Evolutionary conservation across 2,888 invertebrate genomes (phyloP), one percentile per base, ranked within the genome.

Genomic region (Ornithoptera priamus): DNA sequence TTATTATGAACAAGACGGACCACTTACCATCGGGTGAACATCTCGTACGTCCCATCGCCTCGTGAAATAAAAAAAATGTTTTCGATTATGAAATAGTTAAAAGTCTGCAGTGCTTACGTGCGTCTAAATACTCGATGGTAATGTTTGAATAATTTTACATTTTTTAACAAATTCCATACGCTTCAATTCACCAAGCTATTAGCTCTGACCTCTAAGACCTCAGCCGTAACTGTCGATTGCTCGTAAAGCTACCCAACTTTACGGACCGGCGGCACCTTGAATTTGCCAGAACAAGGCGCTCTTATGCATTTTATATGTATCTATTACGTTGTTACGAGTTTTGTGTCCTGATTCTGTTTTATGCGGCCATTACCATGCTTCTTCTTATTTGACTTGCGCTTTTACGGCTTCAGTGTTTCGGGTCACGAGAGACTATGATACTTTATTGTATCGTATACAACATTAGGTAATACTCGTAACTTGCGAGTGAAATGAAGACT

Each of bases 241-340:
- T 60, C 67, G 59, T 67, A 67, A 64, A 67, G 60, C 60, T 61
- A 57, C 46, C 64, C 46, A 60, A 70, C 60, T 67, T 63, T 70
- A 67, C 53, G 18, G 58, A 42, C 63, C 70, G 18, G 18, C 62
- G 57, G 46, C 46, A 46, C 56, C 64, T 60, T 30, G 59, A 64
- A 62, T 60, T 70, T 67, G 24, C 36, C 50, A 24, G 50, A 67
- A 63, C 67, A 50, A 50, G 63, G 53, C 62, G 46, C 24, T 53
- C 59, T 63, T 62, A 57, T 65, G 57, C 67, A 71, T 65, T 64
- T 65, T 62, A 46, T 68, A 64, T 64, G 59, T 42, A 20, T 39
- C 62, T 62, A 58, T 66, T 69, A 61, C 58, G 20, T 18, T 24
- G 65, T 69, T 69, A 65, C 69, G 69, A 69, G 56, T 22, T 62